Evolutionary conservation across 2,113 vertebrate genomes (phyloP).

Genomic region (Tupaia tana): DNA sequence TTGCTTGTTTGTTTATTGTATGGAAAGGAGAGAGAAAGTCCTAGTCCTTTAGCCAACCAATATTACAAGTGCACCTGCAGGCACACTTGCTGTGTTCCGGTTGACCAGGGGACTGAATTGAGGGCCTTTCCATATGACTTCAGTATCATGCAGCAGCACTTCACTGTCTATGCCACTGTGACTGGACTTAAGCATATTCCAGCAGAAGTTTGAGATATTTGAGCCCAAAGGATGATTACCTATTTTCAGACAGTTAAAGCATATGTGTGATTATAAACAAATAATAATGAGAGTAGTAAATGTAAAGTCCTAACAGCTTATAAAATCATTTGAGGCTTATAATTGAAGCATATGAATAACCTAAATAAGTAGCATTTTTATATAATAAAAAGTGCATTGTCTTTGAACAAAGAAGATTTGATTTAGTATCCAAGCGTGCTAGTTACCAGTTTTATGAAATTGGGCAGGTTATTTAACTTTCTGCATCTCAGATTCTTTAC

Average conservation of each 20-base stretch:
- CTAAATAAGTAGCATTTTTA: constrained; percentile 11
- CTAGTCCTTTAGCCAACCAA: no score
- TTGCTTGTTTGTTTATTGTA: no score
- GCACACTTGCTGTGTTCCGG: no score
- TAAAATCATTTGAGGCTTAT: background rate
- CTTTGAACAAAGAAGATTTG: constrained; percentile 16
- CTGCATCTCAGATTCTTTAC: background rate
- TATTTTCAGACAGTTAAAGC: constrained; percentile 36
- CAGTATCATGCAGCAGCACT: no score
- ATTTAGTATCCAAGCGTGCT: constrained; percentile 32
- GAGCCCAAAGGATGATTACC: background rate
- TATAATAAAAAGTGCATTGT: background rate
- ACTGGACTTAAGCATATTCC: background rate
- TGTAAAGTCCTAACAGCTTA: background rate
- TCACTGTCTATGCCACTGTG: no score
- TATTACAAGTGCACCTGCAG: no score
- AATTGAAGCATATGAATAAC: background rate
- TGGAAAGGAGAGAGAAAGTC: no score
- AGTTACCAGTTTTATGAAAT: constrained; percentile 21
- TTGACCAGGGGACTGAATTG: no score
- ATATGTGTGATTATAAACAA: background rate
- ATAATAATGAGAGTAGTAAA: background rate
- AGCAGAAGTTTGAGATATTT: constrained; percentile 19
- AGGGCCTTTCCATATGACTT: no score
- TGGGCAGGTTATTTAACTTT: constrained; percentile 47